These are phyloP conservation scores for Drosophila macrospina DNA, from an alignment of 2,888 invertebrate genomes.

Conservation along the genomic window DNA sequence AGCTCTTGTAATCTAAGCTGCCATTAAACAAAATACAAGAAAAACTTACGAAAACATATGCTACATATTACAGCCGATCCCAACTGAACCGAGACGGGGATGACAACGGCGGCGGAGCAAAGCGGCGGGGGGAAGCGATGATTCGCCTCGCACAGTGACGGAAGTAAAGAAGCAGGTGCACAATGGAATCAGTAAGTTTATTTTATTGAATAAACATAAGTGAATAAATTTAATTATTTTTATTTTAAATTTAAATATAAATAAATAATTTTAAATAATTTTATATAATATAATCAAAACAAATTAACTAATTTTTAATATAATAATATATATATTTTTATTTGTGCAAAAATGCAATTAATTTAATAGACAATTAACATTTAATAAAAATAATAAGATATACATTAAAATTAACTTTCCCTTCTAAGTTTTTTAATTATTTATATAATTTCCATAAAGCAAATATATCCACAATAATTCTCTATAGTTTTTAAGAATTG, in stretches of 20 bases:
- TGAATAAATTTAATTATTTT: too few species aligned
- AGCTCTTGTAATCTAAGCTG: slow-evolving; percentile 78
- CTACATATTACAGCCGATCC: slow-evolving; percentile 77
- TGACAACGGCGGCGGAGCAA: slow-evolving; percentile 41
- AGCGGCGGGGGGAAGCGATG: slow-evolving; percentile 25
- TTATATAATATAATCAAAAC: not conserved
- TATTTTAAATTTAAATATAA: too few species aligned
- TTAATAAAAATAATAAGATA: too few species aligned
- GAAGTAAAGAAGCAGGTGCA: slow-evolving; percentile 65
- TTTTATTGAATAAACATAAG: not conserved
- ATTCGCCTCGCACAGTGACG: slow-evolving; percentile 63
- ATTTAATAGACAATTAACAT: too few species aligned
- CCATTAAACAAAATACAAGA: slow-evolving; percentile 82
- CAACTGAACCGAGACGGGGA: slow-evolving; percentile 48
- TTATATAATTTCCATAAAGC: too few species aligned
- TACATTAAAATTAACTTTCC: too few species aligned
- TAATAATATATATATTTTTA: too few species aligned
- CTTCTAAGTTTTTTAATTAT: too few species aligned
- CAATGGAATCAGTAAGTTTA: slow-evolving; percentile 41
- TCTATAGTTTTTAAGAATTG: not conserved
- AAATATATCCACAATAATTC: too few species aligned
- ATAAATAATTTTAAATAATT: too few species aligned
- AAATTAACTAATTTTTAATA: too few species aligned
- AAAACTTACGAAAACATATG: slow-evolving; percentile 81
- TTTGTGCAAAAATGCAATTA: too few species aligned